Base-by-base conservation (phyloP, 2,113 vertebrate genomes). In the Alces alces region DNA sequence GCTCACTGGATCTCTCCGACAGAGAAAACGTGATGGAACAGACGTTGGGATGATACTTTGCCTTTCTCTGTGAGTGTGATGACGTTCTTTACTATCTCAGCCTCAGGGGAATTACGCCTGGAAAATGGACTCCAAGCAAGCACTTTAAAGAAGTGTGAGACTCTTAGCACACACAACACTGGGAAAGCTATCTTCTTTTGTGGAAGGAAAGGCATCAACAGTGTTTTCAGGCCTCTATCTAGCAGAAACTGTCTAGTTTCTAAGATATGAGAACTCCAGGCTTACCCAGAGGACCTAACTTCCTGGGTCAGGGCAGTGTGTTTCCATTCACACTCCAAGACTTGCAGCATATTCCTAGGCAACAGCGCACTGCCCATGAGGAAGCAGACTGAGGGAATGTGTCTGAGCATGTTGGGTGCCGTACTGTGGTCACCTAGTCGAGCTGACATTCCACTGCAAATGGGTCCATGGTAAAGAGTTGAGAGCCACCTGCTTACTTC, bases 1-100 rank as follows among this genome's bases (percentile, higher is more conserved):
- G 0, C 64, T 70, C n/a, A 21, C n/a, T 70, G 64, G n/a, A 36
- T 36, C n/a, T 36, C n/a, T 70, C 64, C 9, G 0, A 70, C 64
- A 70, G 64, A 36, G 64, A 36, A 36, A 70, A 11, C 4, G 2
- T 70, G 64, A 36, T 36, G n/a, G 17, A 70, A 36, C 64, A 70
- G 64, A 36, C 64, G 11, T 36, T 70, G 17, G 17, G 17, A 36
- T 21, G 64, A 70, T 36, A 36, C 17, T 70, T 70, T 70, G 64
- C 4, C n/a, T 70, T 70, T 70, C 64, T 36, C n/a, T 70, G 17
- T 21, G n/a, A 11, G 9, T 70, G 17, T 11, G n/a, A 36, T 21
- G 64, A 36, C 9, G 2, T 36, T 70, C 33, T 66, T 17, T 36
- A 36, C 64, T 36, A 19, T 70, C 9, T 70, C 64, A 36, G 64